phyloP scores from a whole-genome alignment of 2,113 vertebrate species.

The Bagarius yarrelli region DNA sequence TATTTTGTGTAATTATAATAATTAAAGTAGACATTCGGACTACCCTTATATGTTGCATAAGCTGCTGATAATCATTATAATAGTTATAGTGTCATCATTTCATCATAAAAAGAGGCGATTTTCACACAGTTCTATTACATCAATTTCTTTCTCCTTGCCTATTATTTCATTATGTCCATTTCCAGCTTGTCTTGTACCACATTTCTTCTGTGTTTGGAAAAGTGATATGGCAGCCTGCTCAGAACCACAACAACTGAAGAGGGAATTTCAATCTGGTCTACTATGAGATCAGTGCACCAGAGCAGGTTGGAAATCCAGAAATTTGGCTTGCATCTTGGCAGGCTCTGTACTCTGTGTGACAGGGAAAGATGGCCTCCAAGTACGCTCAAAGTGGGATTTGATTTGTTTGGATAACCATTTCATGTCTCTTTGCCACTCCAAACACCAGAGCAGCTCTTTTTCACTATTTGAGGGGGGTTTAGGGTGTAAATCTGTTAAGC shows the following conservation, averaged over 20 bases:
- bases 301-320: not conserved
- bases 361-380: not conserved
- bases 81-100: not conserved
- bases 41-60: not conserved
- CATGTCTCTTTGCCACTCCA: not conserved
- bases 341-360: not conserved
- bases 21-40: not conserved
- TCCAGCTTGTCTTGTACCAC: not conserved
- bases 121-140: too few species aligned
- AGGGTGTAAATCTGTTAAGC: not conserved
- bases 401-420: conserved; percentile 7
- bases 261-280: not conserved
- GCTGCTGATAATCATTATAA: not conserved
- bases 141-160: too few species aligned
- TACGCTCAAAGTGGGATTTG: not conserved
- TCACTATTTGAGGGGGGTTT: not conserved
- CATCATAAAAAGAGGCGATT: too few species aligned
- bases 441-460: not conserved
- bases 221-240: not conserved
- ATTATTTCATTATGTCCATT: not conserved
- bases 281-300: not conserved
- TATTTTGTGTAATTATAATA: not conserved
- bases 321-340: not conserved
- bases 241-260: not conserved
- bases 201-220: not conserved